Conservation (phyloP, 1,140 invertebrate genomes). For the Glossosoma conforme region DNA sequence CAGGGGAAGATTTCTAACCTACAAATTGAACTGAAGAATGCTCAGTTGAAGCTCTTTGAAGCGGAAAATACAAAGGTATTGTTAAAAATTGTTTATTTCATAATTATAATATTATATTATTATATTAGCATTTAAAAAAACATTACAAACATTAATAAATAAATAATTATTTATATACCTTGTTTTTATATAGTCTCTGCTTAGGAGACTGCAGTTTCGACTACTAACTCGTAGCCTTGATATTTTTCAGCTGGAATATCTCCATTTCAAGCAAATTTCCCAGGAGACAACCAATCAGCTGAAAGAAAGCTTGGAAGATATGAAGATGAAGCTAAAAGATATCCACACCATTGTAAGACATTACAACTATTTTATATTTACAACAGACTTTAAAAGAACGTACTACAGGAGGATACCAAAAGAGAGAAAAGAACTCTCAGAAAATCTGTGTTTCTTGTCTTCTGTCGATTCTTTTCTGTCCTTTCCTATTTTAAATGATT, state of each 20-base stretch:
- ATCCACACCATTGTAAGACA: slow-evolving; percentile 39
- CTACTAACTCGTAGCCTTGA: no score
- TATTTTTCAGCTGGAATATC: slow-evolving; percentile 39
- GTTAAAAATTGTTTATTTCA: not conserved
- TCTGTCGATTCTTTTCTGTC: no score
- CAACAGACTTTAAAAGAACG: not conserved
- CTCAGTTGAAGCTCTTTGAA: slow-evolving; percentile 42
- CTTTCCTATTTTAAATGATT: no score
- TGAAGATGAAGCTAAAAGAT: slow-evolving; percentile 38
- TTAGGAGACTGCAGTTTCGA: no score
- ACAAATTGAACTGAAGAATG: slow-evolving; percentile 37
- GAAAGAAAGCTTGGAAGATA: slow-evolving; percentile 40
- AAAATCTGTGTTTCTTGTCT: no score
- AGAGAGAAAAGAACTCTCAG: no score
- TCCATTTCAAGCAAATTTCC: slow-evolving; percentile 36
- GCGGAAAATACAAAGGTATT: slow-evolving; percentile 43
- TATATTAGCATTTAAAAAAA: no score
- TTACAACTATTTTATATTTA: not conserved
- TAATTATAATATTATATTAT: no score
- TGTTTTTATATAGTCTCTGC: no score
- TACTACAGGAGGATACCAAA: not conserved
- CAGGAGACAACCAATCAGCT: slow-evolving; percentile 37
- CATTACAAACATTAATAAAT: no score
- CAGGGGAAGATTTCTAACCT: slow-evolving; percentile 34
- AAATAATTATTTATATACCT: no score